Conservation (phyloP, 2,113 vertebrate genomes). For the Myrmecobius fasciatus region DNA sequence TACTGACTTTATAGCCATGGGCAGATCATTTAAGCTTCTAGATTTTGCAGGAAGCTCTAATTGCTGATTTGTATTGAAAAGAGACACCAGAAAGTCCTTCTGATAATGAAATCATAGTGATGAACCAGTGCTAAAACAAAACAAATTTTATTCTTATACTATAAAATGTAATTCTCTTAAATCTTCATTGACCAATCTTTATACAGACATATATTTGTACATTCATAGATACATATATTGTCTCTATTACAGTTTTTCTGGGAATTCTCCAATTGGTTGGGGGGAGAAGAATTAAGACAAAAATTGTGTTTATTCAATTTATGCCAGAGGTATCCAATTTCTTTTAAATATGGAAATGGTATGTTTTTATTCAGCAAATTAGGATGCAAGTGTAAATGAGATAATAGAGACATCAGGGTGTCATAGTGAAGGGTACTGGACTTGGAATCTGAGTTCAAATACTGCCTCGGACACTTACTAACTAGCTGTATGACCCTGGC, state of each 20-base stretch:
- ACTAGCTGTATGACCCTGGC: no score
- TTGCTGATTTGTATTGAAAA: not conserved
- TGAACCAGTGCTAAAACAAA: not conserved
- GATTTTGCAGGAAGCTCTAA: not conserved
- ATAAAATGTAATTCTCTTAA: not conserved
- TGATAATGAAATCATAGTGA: not conserved
- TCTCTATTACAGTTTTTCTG: not conserved
- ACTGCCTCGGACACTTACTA: no score
- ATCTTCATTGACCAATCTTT: not conserved
- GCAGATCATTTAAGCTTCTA: not conserved
- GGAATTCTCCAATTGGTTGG: not conserved
- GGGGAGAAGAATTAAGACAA: not conserved
- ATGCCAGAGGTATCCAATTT: not conserved
- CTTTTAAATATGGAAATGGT: not conserved
- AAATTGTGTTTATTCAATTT: not conserved
- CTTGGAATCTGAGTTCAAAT: no score
- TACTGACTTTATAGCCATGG: not conserved
- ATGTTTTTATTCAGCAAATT: not conserved
- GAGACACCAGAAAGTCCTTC: not conserved
- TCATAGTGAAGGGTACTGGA: no score
- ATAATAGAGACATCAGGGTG: no score
- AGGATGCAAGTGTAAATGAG: no score
- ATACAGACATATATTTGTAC: not conserved
- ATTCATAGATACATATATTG: not conserved
- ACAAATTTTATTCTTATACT: not conserved